Conservation (phyloP, 1,140 invertebrate species). For the Polyergus mexicanus region DNA sequence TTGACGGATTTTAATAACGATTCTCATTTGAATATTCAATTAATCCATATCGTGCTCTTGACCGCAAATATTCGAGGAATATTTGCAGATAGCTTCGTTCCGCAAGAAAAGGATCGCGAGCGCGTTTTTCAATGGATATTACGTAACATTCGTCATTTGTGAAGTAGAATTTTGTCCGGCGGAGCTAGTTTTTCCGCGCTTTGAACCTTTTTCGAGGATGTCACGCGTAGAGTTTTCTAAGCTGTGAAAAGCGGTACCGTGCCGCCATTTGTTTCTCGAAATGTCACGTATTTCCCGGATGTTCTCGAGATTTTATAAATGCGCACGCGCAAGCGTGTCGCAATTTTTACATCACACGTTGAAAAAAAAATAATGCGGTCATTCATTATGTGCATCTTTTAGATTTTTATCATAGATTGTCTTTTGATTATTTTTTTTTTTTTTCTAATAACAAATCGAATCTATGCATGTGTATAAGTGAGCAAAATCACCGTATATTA, state of each 20-base stretch:
- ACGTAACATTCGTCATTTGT: conserved; percentile 48
- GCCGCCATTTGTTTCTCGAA: conserved; percentile 12
- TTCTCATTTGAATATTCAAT: conserved; percentile 43
- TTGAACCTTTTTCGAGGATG: conserved; percentile 40
- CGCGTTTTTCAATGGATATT: conserved; percentile 41
- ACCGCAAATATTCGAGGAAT: conserved; percentile 28
- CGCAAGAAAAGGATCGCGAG: conserved; percentile 1
- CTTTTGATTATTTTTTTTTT: conserved; percentile 5
- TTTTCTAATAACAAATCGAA: conserved; percentile 17
- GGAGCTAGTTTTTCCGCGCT: conserved; percentile 14
- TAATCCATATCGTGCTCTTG: not conserved
- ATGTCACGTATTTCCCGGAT: conserved; percentile 47
- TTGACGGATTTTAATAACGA: conserved; percentile 50
- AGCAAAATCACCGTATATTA: not conserved
- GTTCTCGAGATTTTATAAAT: conserved; percentile 52
- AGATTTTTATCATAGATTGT: not conserved
- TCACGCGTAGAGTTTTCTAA: conserved; percentile 18
- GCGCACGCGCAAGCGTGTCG: not conserved
- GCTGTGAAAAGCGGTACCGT: not conserved
- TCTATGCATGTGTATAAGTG: not conserved
- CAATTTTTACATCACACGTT: not conserved
- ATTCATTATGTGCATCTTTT: conserved; percentile 10
- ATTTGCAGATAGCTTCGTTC: not conserved
- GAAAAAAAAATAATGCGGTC: not conserved
- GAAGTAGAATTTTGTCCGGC: conserved; percentile 17